A percentile compares a stretch with the other conserved stretches of the same genome.
phyloP scores from a whole-genome alignment of 2,888 invertebrate genomes.

The Oscheius onirici region DNA sequence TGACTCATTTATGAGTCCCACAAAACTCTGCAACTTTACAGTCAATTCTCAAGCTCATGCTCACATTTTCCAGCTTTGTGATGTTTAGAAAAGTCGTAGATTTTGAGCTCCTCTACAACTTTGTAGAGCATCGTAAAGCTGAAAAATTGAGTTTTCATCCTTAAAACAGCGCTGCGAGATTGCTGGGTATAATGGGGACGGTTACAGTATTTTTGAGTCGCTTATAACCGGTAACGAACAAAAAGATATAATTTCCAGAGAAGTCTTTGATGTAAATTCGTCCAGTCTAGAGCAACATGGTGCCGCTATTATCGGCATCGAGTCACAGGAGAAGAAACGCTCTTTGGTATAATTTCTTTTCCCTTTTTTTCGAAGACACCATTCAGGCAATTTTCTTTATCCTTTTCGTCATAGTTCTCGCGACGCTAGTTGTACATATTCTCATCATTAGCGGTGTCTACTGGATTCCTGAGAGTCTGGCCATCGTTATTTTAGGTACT shows the following conservation, averaged over 20 bases:
- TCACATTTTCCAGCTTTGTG: no score
- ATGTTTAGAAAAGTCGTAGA: no score
- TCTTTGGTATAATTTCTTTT: slow-evolving; percentile 40
- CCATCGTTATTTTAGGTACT: slow-evolving; percentile 86
- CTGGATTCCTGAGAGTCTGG: slow-evolving; percentile 96
- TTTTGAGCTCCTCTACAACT: no score
- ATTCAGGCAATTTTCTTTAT: slow-evolving; percentile 91
- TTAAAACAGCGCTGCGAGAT: no score
- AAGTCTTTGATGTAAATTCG: slow-evolving; percentile 44
- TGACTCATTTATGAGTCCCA: no score
- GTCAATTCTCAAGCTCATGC: no score
- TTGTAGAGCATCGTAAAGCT: no score
- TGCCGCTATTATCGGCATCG: slow-evolving; percentile 56
- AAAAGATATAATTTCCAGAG: neutral
- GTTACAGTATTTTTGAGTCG: no score
- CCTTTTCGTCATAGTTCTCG: slow-evolving; percentile 89
- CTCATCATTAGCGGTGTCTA: slow-evolving; percentile 94
- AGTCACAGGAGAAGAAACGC: slow-evolving; percentile 54
- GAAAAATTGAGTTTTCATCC: no score
- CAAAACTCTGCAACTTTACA: no score
- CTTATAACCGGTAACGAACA: no score
- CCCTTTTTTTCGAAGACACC: neutral
- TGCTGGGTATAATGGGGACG: no score
- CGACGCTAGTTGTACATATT: slow-evolving; percentile 91
- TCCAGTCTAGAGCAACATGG: slow-evolving; percentile 54